Percentiles rank a stretch among this genome's conserved stretches.
phyloP scores from a whole-genome alignment of 2,888 invertebrate species.

The Scaptomyza cyrtandrae region DNA sequence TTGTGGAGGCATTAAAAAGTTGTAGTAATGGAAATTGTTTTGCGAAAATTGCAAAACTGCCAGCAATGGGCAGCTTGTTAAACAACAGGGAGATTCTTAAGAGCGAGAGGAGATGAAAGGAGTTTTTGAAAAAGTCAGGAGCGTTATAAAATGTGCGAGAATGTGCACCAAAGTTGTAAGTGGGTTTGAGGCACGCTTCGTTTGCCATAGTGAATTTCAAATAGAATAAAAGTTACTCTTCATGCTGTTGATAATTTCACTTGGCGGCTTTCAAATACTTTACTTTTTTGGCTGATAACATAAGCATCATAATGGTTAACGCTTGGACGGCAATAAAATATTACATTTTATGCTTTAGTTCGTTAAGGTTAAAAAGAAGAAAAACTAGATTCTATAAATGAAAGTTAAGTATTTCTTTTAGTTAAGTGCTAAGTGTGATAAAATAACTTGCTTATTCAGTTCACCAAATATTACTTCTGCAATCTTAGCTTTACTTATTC shows the following conservation, averaged over 20 bases:
- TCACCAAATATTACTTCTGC: not conserved
- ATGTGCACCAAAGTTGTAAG: conserved; percentile 61
- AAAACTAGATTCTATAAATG: not conserved
- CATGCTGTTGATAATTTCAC: conserved; percentile 41
- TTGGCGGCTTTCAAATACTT: conserved; percentile 20
- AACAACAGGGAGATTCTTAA: conserved; percentile 4
- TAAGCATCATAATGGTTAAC: conserved; percentile 23
- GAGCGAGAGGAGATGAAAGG: not conserved
- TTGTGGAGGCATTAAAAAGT: conserved; percentile 61
- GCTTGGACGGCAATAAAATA: not conserved
- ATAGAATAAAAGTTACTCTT: conserved; percentile 60
- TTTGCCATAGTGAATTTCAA: conserved; percentile 62
- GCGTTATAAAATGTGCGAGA: conserved; percentile 51
- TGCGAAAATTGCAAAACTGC: conserved; percentile 61
- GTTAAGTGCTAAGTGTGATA: no score
- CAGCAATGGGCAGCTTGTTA: conserved; percentile 42
- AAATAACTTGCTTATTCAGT: no score
- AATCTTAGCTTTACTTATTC: no score
- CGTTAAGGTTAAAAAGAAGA: not conserved
- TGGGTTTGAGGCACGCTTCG: conserved; percentile 63
- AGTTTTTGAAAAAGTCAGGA: not conserved
- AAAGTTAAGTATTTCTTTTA: no score
- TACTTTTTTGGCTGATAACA: conserved; percentile 24
- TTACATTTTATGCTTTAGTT: conserved; percentile 12
- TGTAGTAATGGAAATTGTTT: conserved; percentile 75